Percentiles rank a stretch among this genome's conserved stretches.
Evolutionary conservation across 2,113 vertebrate species (phyloP).

Genomic region (Tachysurus vachellii): DNA sequence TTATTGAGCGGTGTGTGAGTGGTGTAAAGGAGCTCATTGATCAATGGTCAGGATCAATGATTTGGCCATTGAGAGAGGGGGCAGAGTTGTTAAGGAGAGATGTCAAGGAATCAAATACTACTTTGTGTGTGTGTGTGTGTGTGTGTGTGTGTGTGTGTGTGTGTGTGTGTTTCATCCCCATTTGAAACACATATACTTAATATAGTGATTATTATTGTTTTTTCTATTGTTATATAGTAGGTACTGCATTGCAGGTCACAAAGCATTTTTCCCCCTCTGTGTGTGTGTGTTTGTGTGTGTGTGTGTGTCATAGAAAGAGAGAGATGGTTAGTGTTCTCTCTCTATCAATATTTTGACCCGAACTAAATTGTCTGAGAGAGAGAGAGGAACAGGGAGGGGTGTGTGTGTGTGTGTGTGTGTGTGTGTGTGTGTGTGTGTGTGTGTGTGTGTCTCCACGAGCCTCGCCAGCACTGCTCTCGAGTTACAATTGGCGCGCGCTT

Average conservation of each 20-base stretch:
- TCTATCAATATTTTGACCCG: background rate
- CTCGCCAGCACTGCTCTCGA: conserved; percentile 36
- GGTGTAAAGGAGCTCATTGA: conserved; percentile 41
- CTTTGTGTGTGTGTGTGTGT: conserved; percentile 15
- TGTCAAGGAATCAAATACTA: conserved; percentile 11
- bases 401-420: background rate
- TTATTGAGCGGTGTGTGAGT: conserved; percentile 9
- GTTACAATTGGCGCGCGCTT: conserved; percentile 69
- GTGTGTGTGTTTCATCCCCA: background rate
- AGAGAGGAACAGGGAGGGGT: background rate
- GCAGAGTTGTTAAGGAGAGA: conserved; percentile 12
- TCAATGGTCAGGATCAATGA: conserved; percentile 31
- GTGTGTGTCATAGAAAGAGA: background rate
- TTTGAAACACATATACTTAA: background rate
- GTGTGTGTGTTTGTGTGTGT: background rate
- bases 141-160: background rate
- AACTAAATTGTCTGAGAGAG: background rate
- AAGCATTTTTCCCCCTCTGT: background rate
- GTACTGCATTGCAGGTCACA: conserved; percentile 26
- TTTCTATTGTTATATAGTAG: background rate
- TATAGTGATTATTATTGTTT: background rate
- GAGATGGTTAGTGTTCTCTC: background rate
- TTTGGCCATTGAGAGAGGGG: conserved; percentile 12
- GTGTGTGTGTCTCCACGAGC: conserved; percentile 34
- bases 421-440: background rate